phyloP scores from a whole-genome alignment of 2,888 invertebrate species.

The Trileptium ribeirensis region DNA sequence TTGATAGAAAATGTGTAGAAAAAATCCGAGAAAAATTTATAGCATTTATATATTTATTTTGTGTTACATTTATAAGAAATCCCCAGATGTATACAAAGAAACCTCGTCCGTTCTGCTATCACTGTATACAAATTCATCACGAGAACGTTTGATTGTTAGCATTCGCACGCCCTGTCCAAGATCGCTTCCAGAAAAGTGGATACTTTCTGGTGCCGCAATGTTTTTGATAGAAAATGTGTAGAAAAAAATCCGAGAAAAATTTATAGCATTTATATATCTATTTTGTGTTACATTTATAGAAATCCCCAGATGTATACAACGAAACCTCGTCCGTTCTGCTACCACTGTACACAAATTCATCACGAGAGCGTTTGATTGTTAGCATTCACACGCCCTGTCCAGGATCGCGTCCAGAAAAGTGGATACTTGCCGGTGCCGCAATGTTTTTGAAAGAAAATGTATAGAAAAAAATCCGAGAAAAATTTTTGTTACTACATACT shows the following conservation, averaged over 20 bases:
- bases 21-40: too few species aligned
- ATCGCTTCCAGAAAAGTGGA: conserved; percentile 59
- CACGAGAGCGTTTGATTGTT: conserved; percentile 57
- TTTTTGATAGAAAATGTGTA: conserved; percentile 58
- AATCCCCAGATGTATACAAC: conserved; percentile 50
- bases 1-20: too few species aligned
- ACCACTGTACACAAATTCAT: conserved; percentile 59
- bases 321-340: conserved; percentile 54
- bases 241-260: too few species aligned
- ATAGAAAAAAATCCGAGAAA: too few species aligned
- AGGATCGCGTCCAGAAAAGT: conserved; percentile 56
- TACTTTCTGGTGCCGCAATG: conserved; percentile 62
- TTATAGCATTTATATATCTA: too few species aligned
- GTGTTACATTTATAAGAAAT: too few species aligned
- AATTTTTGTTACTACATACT: too few species aligned
- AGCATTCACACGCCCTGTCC: conserved; percentile 58
- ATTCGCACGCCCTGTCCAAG: conserved; percentile 57
- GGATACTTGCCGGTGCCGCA: conserved; percentile 63
- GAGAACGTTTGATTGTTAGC: conserved; percentile 57
- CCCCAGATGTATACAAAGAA: conserved; percentile 50
- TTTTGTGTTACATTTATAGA: conserved; percentile 40
- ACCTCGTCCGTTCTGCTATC: conserved; percentile 56
- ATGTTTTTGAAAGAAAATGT: conserved; percentile 59
- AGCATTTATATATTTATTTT: too few species aligned
- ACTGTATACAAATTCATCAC: conserved; percentile 57